phyloP scores from a whole-genome alignment of 2,888 invertebrate species.

The Brenthis hecate region DNA sequence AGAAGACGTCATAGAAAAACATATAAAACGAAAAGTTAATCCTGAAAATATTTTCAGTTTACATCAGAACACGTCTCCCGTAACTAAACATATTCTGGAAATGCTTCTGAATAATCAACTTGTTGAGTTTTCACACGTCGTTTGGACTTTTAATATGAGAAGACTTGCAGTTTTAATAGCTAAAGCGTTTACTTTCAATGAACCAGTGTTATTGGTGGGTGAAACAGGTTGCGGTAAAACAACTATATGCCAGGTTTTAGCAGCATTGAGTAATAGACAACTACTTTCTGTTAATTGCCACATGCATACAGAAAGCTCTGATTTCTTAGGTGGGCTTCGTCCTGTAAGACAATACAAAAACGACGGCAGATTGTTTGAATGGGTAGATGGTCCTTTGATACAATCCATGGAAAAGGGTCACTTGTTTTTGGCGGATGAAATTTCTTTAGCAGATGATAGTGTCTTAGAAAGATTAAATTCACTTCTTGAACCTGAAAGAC shows the following conservation, averaged over 20 bases:
- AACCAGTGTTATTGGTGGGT: slow-evolving; percentile 97
- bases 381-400: slow-evolving; percentile 98
- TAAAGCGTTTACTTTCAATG: slow-evolving; percentile 94
- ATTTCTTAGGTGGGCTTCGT: slow-evolving; percentile 97
- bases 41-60: slow-evolving; percentile 88
- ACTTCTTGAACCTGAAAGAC: slow-evolving; percentile 95
- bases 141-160: slow-evolving; percentile 97
- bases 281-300: slow-evolving; percentile 97
- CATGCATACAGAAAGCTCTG: slow-evolving; percentile 98
- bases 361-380: slow-evolving; percentile 92
- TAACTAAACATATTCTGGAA: slow-evolving; percentile 88
- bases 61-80: slow-evolving; percentile 86
- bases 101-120: slow-evolving; percentile 81
- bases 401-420: slow-evolving; percentile 93
- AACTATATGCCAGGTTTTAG: slow-evolving; percentile 94
- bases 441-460: slow-evolving; percentile 98
- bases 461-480: slow-evolving; percentile 98
- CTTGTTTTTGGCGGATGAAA: slow-evolving; percentile 98
- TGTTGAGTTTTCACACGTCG: slow-evolving; percentile 88
- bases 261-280: slow-evolving; percentile 85
- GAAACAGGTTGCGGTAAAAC: slow-evolving; percentile 99
- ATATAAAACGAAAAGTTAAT: slow-evolving; percentile 89
- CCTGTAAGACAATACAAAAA: slow-evolving; percentile 88
- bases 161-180: slow-evolving; percentile 88
- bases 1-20: slow-evolving; percentile 88